phyloP scores from a whole-genome alignment of 2,797 vertebrate species.

The Pseudotriccus pelzelni region DNA sequence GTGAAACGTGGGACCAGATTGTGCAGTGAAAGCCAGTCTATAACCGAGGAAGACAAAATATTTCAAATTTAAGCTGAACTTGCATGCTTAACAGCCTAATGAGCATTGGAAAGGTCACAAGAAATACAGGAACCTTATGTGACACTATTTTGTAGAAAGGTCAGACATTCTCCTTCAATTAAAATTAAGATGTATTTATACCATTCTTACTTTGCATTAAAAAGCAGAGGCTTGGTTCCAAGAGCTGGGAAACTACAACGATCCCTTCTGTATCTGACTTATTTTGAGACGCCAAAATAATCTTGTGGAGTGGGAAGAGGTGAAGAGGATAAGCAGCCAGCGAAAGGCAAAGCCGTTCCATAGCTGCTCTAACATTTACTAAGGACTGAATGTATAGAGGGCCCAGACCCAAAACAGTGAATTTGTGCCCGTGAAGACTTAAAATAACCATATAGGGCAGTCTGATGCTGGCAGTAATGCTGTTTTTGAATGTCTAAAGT shows the following conservation, averaged over 20 bases:
- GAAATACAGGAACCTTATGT: not conserved
- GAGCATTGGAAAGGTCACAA: not conserved
- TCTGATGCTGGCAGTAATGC: not conserved
- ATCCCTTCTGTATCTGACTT: not conserved
- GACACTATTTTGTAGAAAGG: not conserved
- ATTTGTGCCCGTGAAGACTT: not conserved
- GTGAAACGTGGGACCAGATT: not conserved
- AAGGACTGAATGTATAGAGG: not conserved
- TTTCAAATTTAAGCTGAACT: not conserved
- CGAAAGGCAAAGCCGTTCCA: not conserved
- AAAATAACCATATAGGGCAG: not conserved
- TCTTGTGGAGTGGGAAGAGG: not conserved
- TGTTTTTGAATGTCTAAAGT: constrained; percentile 14
- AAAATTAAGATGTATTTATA: not conserved
- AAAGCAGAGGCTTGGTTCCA: not conserved
- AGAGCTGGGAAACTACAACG: not conserved
- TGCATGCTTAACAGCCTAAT: not conserved
- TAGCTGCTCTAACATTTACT: not conserved
- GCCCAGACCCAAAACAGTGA: not conserved
- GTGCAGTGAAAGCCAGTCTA: not conserved
- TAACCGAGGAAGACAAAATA: not conserved
- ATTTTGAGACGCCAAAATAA: not conserved
- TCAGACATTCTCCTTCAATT: not conserved
- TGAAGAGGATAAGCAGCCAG: not conserved
- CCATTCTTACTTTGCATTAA: not conserved